A percentile compares a stretch with the other conserved stretches of the same genome.
These are phyloP conservation scores for Pelagia noctiluca DNA, from an alignment of 30 jellyfish, hydroid and myxozoan species.

Conservation along the genomic window DNA sequence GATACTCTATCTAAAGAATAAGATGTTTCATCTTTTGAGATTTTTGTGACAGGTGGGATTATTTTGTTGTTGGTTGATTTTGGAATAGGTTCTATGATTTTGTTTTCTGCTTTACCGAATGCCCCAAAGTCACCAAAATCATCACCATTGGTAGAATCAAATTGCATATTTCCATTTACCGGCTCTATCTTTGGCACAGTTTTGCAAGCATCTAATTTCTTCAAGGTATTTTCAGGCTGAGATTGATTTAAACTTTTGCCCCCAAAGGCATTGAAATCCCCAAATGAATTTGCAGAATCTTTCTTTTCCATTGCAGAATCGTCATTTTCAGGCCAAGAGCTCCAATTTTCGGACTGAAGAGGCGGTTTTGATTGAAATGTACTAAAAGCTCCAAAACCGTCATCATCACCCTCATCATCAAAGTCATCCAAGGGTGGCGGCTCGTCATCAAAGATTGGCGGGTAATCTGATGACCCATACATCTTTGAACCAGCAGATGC, in stretches of 20 bases:
- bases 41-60: too few relatives aligned
- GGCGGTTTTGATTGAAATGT: slow-evolving; percentile 23
- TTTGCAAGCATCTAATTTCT: not conserved
- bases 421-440: slow-evolving; percentile 83
- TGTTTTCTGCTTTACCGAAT: not conserved
- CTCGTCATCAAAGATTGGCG: slow-evolving; percentile 80
- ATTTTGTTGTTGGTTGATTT: too few relatives aligned
- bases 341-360: slow-evolving; percentile 11
- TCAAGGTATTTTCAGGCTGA: too few relatives aligned
- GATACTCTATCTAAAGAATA: too few relatives aligned
- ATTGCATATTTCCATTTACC: too few relatives aligned
- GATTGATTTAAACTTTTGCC: not conserved
- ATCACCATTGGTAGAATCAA: slow-evolving; percentile 9
- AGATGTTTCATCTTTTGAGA: too few relatives aligned
- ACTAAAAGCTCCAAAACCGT: slow-evolving; percentile 37
- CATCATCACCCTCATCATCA: slow-evolving; percentile 51
- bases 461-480: slow-evolving; percentile 71
- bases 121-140: slow-evolving; percentile 13
- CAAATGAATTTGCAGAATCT: not conserved
- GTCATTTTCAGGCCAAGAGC: slow-evolving; percentile 50
- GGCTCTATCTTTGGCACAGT: too few relatives aligned
- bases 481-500: slow-evolving; percentile 3
- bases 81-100: too few relatives aligned
- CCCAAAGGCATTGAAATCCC: not conserved
- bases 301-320: not conserved